Base-by-base conservation (phyloP, 1,140 invertebrate genomes). In the Pachyrhynchus sulphureomaculatus region DNA sequence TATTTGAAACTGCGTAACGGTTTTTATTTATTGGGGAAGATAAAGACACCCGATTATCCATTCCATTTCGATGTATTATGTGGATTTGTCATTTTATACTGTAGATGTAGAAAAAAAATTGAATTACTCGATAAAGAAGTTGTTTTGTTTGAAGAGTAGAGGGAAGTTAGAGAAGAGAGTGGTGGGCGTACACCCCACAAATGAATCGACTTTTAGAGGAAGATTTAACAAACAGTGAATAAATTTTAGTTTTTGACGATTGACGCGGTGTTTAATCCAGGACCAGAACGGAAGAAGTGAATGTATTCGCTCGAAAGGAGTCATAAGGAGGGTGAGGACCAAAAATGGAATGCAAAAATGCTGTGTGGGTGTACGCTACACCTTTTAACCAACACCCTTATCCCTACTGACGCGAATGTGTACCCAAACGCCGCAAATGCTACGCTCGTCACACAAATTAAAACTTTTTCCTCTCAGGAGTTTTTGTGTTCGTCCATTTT, bases 1-100 rank as follows among this genome's bases (percentile, higher is more conserved):
- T 90, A 54, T 88, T 89, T 79, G 81, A 68, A 36, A 68, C 68
- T 15, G 70, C 60, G 9, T 62, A 61, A 44, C n/a, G 20, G 9
- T 62, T 67, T 62, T 20, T 71, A 70, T 62, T 36, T 18, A 33
- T 23, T 58, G 29, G 20, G 13, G n/a, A 58, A 15, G 12, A 29
- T 17, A 51, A 52, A 39, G 52, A 63, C 62, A 37, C 55, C 9
- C 36, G 23, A n/a, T 32, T 37, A 48, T 62, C 42, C 63, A 66
- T 68, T 66, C 62, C 66, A 69, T 63, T 65, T 63, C 32, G 23
- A 59, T 34, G 45, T 59, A 42, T 42, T 63, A 62, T 62, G 58
- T 69, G 63, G 60, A 68, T 66, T 65, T 56, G 55, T 67, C 49
- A 56, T 69, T 64, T 68, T 66, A 56, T 63, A 59, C 45, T 57